Percentiles rank a stretch among this genome's conserved stretches.
These are phyloP conservation scores for Plotosus lineatus DNA, from an alignment of 2,113 vertebrate genomes.

Conservation along the genomic window DNA sequence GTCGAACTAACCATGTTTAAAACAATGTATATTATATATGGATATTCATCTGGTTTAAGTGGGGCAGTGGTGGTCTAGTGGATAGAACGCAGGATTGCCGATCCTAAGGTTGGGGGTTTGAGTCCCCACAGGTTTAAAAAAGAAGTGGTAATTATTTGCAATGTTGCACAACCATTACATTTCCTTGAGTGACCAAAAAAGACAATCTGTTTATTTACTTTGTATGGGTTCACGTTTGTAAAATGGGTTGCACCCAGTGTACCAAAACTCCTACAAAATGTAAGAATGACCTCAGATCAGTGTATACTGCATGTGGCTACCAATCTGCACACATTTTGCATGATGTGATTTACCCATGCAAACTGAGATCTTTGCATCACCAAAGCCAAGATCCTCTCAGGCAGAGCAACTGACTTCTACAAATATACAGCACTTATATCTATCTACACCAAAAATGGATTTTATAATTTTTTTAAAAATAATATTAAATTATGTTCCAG, in stretches of 20 bases:
- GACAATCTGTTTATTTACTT: neutral
- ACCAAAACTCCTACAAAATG: neutral
- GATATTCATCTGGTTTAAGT: too few species aligned
- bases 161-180: too few species aligned
- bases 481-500: neutral
- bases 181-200: neutral
- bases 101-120: too few species aligned
- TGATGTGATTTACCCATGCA: conserved; percentile 14
- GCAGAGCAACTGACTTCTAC: conserved; percentile 10
- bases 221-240: too few species aligned
- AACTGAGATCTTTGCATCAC: conserved; percentile 7
- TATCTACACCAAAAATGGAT: too few species aligned
- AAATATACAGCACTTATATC: conserved; percentile 5
- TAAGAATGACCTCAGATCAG: neutral
- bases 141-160: too few species aligned
- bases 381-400: neutral
- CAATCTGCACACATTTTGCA: conserved; percentile 17
- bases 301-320: neutral
- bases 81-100: too few species aligned
- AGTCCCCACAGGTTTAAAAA: too few species aligned
- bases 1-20: too few species aligned
- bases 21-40: too few species aligned
- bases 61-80: too few species aligned
- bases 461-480: neutral
- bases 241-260: neutral